phyloP scores from a whole-genome alignment of 1,140 invertebrate genomes.

The Cephus cinctus region DNA sequence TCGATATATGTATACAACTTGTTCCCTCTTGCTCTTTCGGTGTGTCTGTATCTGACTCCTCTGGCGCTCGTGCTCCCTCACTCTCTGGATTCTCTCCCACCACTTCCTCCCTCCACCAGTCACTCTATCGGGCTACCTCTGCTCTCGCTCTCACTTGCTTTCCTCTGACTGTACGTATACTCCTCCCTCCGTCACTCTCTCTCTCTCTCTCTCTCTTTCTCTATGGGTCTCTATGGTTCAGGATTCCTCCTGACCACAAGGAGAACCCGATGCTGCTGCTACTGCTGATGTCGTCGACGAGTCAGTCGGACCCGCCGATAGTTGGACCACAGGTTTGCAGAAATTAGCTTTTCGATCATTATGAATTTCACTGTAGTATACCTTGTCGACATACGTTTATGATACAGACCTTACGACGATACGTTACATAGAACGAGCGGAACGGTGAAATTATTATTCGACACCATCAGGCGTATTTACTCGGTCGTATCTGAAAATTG shows the following conservation, averaged over 20 bases:
- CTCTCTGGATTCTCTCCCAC: not conserved
- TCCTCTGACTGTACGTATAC: not conserved
- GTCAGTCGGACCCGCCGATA: too few species aligned
- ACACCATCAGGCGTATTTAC: too few species aligned
- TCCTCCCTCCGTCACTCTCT: conserved; percentile 10
- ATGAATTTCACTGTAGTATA: too few species aligned
- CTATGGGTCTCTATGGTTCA: not conserved
- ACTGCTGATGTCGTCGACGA: too few species aligned
- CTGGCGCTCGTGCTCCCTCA: not conserved
- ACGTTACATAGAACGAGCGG: too few species aligned
- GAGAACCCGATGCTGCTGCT: not conserved
- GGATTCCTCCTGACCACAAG: not conserved
- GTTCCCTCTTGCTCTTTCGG: conserved; percentile 27
- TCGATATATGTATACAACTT: conserved; percentile 4
- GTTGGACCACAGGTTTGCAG: too few species aligned
- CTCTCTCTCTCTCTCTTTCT: not conserved
- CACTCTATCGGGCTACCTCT: not conserved
- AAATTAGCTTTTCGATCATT: too few species aligned
- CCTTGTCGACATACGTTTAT: too few species aligned
- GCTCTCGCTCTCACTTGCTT: conserved; percentile 5
- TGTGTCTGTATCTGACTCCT: not conserved
- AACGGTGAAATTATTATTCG: too few species aligned
- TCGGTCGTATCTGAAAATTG: too few species aligned
- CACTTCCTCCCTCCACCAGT: not conserved
- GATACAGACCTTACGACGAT: too few species aligned